phyloP scores from a whole-genome alignment of 2,888 invertebrate genomes.

The Osmoderma eremita region DNA sequence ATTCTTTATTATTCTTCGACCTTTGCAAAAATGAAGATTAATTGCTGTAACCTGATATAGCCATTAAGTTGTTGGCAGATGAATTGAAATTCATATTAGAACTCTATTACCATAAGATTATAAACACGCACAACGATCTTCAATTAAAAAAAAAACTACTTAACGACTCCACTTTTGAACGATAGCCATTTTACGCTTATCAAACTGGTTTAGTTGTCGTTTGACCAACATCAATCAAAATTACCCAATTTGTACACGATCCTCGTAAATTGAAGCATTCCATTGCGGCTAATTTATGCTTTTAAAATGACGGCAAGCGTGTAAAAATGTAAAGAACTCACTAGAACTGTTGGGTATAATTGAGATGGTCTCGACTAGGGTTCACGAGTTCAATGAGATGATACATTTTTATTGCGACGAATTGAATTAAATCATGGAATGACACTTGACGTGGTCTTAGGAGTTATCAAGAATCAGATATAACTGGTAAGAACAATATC shows the following conservation, averaged over 20 bases:
- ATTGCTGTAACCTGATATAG: no score
- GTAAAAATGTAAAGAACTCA: conserved; percentile 6
- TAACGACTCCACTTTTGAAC: no score
- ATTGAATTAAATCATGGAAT: conserved; percentile 26
- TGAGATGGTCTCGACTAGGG: conserved; percentile 8
- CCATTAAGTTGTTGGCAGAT: no score
- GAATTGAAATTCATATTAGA: no score
- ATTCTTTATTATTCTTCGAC: no score
- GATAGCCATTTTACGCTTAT: no score
- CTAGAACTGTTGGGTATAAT: background rate
- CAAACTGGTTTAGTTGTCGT: background rate
- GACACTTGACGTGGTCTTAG: conserved; percentile 18
- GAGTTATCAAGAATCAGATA: conserved; percentile 25
- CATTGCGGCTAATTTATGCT: conserved; percentile 10
- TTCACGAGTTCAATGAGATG: conserved; percentile 28
- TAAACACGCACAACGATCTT: no score
- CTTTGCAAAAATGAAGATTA: no score
- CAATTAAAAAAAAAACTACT: no score
- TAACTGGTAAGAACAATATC: conserved; percentile 19
- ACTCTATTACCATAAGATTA: no score
- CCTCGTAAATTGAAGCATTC: background rate
- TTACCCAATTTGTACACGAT: background rate
- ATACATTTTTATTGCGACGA: conserved; percentile 20
- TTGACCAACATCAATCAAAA: conserved; percentile 10
- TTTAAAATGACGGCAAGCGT: background rate